Evolutionary conservation across 2,888 invertebrate genomes (phyloP).

Genomic region (Mystacides longicornis): DNA sequence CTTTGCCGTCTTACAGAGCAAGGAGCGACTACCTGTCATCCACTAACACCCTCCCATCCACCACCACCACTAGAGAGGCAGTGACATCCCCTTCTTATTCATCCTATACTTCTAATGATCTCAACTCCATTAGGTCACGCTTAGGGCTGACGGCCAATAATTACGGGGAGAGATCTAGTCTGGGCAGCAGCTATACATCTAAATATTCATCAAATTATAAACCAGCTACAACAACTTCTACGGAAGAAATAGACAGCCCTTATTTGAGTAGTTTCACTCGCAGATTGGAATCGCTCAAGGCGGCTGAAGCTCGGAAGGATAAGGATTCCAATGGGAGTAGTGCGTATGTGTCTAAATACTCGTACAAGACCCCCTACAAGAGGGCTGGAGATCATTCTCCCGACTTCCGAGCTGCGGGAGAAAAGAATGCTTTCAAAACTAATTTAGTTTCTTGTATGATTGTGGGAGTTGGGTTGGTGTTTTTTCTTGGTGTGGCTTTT

Average conservation of each 20-base stretch:
- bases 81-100: constrained; percentile 38
- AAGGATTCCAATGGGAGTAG: constrained; percentile 40
- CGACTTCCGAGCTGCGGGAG: constrained; percentile 41
- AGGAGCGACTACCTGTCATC: constrained; percentile 41
- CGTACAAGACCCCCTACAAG: constrained; percentile 34
- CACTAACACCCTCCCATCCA: constrained; percentile 38
- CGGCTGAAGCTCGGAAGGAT: constrained; percentile 35
- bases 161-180: constrained; percentile 35
- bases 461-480: constrained; percentile 52
- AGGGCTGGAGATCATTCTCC: constrained; percentile 35
- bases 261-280: constrained; percentile 65
- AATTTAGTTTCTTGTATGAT: constrained; percentile 59
- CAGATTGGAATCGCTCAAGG: constrained; percentile 46
- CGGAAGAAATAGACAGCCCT: constrained; percentile 54
- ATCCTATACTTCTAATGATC: constrained; percentile 44
- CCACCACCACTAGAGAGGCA: constrained; percentile 34
- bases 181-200: constrained; percentile 8
- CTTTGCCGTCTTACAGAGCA: constrained; percentile 29
- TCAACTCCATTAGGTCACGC: constrained; percentile 52
- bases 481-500: constrained; percentile 59
- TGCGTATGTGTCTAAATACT: constrained; percentile 36
- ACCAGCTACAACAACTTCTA: constrained; percentile 37
- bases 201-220: constrained; percentile 31
- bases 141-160: constrained; percentile 46
- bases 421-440: constrained; percentile 49